phyloP scores from a whole-genome alignment of 2,888 invertebrate species.

The Caenorhabditis drosophilae region DNA sequence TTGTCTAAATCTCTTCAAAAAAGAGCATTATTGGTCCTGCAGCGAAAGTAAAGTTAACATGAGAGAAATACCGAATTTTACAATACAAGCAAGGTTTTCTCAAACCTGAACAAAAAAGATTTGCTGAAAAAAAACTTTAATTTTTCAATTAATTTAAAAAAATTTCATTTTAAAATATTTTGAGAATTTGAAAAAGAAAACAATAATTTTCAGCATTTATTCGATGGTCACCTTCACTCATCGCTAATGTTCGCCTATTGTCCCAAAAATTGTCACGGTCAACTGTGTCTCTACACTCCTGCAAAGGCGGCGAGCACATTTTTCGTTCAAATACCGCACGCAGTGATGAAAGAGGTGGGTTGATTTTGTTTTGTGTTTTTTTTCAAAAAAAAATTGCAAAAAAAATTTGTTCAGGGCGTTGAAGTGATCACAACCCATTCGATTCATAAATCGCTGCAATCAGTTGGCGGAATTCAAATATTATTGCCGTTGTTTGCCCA shows the following conservation, averaged over 20 bases:
- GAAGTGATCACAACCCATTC: conserved; percentile 99
- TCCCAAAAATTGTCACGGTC: conserved; percentile 98
- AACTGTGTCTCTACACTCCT: conserved; percentile 95
- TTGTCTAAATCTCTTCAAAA: too few species aligned
- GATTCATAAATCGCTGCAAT: conserved; percentile 97
- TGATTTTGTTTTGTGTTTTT: not conserved
- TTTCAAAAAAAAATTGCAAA: not conserved
- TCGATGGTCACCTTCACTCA: conserved; percentile 94
- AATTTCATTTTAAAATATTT: too few species aligned
- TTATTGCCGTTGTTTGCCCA: conserved; percentile 96
- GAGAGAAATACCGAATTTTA: too few species aligned
- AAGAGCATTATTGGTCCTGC: too few species aligned
- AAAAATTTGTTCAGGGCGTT: conserved; percentile 82
- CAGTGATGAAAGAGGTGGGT: conserved; percentile 87
- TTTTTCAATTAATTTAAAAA: too few species aligned
- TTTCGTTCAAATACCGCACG: conserved; percentile 99
- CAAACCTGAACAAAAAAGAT: too few species aligned
- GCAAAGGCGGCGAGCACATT: conserved; percentile 97
- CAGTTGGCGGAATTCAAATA: conserved; percentile 91
- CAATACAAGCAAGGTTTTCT: too few species aligned
- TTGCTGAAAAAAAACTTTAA: too few species aligned
- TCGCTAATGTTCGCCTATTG: conserved; percentile 99
- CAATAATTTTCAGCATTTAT: conserved; percentile 78
- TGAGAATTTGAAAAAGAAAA: too few species aligned
- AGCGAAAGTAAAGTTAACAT: too few species aligned